Evolutionary conservation across 2,888 invertebrate species (phyloP), one percentile per base, ranked within the genome.

Genomic region (Apamea anceps): DNA sequence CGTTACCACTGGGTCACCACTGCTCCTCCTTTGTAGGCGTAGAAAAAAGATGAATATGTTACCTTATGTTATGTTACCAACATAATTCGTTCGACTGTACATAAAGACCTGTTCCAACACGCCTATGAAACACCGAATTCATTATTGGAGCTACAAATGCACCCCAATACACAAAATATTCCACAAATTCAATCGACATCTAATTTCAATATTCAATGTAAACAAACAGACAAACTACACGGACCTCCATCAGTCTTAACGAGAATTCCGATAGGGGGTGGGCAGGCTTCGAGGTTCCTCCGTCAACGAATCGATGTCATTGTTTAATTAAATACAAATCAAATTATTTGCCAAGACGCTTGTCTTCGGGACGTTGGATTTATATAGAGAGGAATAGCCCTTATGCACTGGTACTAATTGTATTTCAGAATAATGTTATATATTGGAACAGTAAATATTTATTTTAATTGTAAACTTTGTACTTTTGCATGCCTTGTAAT

Each of bases 281-380:
- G 82, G 82, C 87, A 77, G 84, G 62, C 54, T 45, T 72, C 80
- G 79, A 82, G 80, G 75, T 85, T 88, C 90, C 91, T 90, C 88
- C 92, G 91, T 93, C 93, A 91, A 88, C 87, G 93, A 92, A 95
- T 95, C 95, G 95, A 96, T 94, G 93, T 90, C 90, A 89, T 89
- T 90, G 89, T 94, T 95, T 94, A 93, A 96, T 96, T 96, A 96
- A 96, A 96, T 95, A 92, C 94, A 93, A 95, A 96, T 95, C 96
- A 95, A 96, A 96, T 96, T 96, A 95, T 94, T 92, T 91, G 85
- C 88, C 91, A 92, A 93, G 94, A 92, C 90, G 90, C 90, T 90
- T 92, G 94, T 92, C 94, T 94, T 94, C 82, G 78, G n/a, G 15
- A 3, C 12, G 1, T 15, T 51, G 37, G 75, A 85, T 62, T 0